Evolutionary conservation across 2,113 vertebrate genomes (phyloP).

Genomic region (Protobothrops flavoviridis): DNA sequence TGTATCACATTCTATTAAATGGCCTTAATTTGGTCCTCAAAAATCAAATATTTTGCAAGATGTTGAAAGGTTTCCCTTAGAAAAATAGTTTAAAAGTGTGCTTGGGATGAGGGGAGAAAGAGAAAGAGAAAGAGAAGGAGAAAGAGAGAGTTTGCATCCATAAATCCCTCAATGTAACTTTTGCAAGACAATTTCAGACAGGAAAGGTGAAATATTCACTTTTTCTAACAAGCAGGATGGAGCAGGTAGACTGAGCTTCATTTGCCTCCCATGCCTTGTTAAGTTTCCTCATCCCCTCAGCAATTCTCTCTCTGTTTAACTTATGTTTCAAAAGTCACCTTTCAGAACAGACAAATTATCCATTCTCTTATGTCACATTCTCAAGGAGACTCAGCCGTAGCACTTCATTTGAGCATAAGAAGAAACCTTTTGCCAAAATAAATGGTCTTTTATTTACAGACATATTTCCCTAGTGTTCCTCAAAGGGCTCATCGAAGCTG

Average conservation of each 20-base stretch:
- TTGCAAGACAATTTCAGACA: slow-evolving; percentile 37
- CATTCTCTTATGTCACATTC: slow-evolving; percentile 53
- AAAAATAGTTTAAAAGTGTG: neutral
- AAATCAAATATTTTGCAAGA: neutral
- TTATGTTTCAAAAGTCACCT: slow-evolving; percentile 54
- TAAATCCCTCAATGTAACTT: slow-evolving; percentile 34
- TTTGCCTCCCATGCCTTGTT: slow-evolving; percentile 49
- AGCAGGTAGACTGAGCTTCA: slow-evolving; percentile 32
- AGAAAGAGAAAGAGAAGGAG: neutral
- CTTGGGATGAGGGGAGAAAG: neutral
- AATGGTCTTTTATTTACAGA: slow-evolving; percentile 61
- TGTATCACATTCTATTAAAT: neutral
- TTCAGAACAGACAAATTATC: slow-evolving; percentile 56
- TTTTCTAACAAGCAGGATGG: slow-evolving; percentile 38
- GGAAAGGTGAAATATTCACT: slow-evolving; percentile 53
- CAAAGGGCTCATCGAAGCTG: slow-evolving; percentile 49
- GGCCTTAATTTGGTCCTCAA: neutral
- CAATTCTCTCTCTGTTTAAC: neutral
- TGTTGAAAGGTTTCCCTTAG: neutral
- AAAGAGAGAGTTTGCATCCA: slow-evolving; percentile 1
- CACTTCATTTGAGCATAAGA: slow-evolving; percentile 46
- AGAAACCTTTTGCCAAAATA: slow-evolving; percentile 46
- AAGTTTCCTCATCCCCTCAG: slow-evolving; percentile 47
- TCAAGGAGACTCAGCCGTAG: slow-evolving; percentile 42
- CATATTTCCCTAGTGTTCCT: slow-evolving; percentile 46